Percentiles rank a stretch among this genome's conserved stretches.
Conservation (phyloP, 2,113 vertebrate species). For the Rallus limicola region DNA sequence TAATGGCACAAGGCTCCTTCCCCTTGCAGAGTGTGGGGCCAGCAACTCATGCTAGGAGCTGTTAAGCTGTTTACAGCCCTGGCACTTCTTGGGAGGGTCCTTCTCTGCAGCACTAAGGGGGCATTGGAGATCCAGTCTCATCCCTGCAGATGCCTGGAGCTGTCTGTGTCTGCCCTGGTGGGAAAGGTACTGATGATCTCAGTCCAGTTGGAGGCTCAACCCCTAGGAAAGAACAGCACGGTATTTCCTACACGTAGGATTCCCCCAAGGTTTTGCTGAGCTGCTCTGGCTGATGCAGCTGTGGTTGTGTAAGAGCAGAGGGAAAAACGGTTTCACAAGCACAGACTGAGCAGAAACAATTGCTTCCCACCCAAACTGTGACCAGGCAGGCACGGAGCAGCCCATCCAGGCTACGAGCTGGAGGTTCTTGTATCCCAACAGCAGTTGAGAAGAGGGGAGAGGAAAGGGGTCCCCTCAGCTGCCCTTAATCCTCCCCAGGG, state of each 20-base stretch:
- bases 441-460: neutral
- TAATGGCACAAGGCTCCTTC: neutral
- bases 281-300: neutral
- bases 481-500: neutral
- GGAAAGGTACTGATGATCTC: constrained; percentile 89
- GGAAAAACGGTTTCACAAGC: neutral
- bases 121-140: constrained; percentile 80
- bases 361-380: neutral
- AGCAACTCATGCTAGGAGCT: neutral
- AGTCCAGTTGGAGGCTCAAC: constrained; percentile 59
- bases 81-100: neutral
- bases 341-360: neutral
- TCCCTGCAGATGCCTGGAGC: constrained; percentile 76
- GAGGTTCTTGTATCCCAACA: neutral
- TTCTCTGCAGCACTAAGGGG: constrained; percentile 76
- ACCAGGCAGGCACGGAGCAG: neutral
- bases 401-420: neutral
- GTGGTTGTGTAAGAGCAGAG: constrained; percentile 7
- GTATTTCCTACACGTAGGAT: neutral
- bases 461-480: neutral
- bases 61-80: neutral
- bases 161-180: constrained; percentile 72
- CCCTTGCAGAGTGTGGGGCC: neutral
- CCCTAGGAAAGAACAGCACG: constrained; percentile 76
- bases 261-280: constrained; percentile 10